Conservation (phyloP, 2,113 vertebrate genomes). For the Turdus rufiventris region DNA sequence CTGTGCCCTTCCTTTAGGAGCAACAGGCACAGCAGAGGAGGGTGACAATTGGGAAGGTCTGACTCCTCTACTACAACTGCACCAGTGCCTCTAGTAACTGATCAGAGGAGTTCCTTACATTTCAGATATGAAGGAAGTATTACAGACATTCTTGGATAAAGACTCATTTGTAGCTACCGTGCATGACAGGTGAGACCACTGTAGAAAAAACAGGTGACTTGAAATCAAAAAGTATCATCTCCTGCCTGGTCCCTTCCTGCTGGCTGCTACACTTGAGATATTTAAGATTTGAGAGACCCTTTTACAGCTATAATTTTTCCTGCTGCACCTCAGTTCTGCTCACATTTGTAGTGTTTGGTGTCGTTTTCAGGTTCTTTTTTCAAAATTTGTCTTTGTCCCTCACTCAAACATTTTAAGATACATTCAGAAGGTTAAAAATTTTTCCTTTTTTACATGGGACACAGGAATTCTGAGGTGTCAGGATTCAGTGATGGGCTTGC, state of each 20-base stretch:
- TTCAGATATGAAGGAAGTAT: neutral
- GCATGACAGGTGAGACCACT: neutral
- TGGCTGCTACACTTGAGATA: neutral
- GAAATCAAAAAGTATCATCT: neutral
- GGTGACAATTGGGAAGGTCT: fast-evolving
- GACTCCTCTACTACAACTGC: fast-evolving
- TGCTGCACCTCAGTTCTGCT: neutral
- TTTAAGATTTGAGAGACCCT: too few species aligned
- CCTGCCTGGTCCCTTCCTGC: neutral
- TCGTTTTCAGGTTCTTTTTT: neutral
- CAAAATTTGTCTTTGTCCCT: neutral
- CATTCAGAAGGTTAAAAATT: neutral
- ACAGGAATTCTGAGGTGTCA: neutral
- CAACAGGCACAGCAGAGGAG: too few species aligned
- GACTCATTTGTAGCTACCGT: too few species aligned
- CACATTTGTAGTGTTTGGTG: neutral
- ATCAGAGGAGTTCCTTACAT: neutral
- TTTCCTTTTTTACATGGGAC: neutral
- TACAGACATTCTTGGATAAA: neutral
- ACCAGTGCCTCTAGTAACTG: neutral
- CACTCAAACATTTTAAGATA: neutral
- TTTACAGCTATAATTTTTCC: neutral
- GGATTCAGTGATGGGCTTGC: neutral
- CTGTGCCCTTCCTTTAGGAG: neutral
- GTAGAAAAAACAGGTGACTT: neutral